A percentile compares a stretch with the other conserved stretches of the same genome.
Conservation (phyloP, 2,113 vertebrate genomes). For the Corythornis madagascariensis region DNA sequence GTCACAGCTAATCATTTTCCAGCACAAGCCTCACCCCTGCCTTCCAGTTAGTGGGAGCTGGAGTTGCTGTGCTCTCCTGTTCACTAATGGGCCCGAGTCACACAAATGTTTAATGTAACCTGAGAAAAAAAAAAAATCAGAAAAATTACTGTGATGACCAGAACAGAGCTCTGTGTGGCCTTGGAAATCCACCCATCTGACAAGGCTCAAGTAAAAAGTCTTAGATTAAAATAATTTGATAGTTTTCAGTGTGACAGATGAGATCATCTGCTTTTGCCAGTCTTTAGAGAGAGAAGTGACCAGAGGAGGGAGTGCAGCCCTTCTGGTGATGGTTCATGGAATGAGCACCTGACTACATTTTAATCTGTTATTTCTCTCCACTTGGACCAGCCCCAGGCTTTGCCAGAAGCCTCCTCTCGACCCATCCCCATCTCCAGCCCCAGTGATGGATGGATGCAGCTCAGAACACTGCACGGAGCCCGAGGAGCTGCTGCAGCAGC, state of each 20-base stretch:
- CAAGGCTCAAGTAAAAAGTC: not conserved
- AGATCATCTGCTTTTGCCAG: not conserved
- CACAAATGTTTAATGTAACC: not conserved
- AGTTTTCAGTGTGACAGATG: not conserved
- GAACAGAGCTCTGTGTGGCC: not conserved
- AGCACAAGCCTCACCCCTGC: not conserved
- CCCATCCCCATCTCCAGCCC: not conserved
- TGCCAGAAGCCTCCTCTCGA: not conserved
- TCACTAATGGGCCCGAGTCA: not conserved
- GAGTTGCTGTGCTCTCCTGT: not conserved
- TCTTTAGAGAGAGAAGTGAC: not conserved
- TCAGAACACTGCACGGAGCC: too few relatives aligned
- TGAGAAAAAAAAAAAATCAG: not conserved
- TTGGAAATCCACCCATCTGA: not conserved
- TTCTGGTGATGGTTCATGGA: not conserved
- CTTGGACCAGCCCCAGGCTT: not conserved
- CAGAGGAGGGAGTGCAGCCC: not conserved
- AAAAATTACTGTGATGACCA: not conserved
- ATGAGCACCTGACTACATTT: not conserved
- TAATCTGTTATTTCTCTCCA: not conserved
- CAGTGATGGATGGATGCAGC: too few relatives aligned
- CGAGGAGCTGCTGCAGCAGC: too few relatives aligned
- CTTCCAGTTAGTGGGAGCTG: not conserved
- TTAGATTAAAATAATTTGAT: not conserved
- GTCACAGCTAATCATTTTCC: slow-evolving; percentile 7